These are phyloP conservation scores for Syndactyla subalaris DNA, from an alignment of 2,797 vertebrate genomes.

Conservation along the genomic window DNA sequence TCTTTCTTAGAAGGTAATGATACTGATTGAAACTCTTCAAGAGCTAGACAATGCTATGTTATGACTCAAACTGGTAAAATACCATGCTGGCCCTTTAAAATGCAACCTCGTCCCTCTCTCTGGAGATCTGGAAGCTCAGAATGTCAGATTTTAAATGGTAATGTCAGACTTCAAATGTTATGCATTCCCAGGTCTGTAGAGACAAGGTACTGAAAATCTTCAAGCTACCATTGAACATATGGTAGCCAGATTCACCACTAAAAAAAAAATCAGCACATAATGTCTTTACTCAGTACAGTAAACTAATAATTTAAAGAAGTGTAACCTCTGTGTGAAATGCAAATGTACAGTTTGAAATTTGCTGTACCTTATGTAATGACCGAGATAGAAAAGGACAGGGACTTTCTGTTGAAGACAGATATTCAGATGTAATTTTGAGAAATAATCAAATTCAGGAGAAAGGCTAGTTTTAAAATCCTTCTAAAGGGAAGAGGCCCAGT, in stretches of 20 bases:
- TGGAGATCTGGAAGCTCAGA: neutral
- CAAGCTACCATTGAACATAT: neutral
- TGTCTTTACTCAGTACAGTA: neutral
- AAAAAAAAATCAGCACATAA: neutral
- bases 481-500: neutral
- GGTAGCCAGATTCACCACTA: neutral
- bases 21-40: neutral
- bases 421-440: neutral
- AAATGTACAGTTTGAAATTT: neutral
- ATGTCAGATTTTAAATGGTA: neutral
- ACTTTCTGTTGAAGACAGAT: neutral
- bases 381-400: neutral
- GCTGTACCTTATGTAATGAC: neutral
- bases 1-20: neutral
- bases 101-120: neutral
- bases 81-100: neutral
- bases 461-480: neutral
- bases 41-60: neutral
- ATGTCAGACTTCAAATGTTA: neutral
- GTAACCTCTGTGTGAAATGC: neutral
- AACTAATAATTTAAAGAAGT: neutral
- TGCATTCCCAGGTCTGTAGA: neutral
- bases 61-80: neutral
- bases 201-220: neutral
- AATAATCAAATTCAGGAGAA: constrained; percentile 36